phyloP scores from a whole-genome alignment of 2,888 invertebrate genomes.

The Ophonus ardosiacus region DNA sequence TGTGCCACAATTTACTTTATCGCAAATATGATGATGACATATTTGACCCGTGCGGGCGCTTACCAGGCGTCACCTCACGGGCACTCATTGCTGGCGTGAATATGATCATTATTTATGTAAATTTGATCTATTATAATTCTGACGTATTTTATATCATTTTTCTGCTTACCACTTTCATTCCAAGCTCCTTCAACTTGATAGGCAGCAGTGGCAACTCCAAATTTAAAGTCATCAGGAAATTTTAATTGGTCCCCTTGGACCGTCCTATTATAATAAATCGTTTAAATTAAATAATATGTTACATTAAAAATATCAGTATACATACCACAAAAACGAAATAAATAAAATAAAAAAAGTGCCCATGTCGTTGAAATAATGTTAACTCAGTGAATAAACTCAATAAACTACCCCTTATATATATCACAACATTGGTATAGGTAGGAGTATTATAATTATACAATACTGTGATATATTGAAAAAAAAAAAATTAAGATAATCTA shows the following conservation, averaged over 20 bases:
- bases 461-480: too few relatives aligned
- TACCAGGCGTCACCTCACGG: too few relatives aligned
- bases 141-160: background rate
- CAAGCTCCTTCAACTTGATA: conserved; percentile 39
- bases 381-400: background rate
- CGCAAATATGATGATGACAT: too few relatives aligned
- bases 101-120: too few relatives aligned
- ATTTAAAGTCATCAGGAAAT: conserved; percentile 1
- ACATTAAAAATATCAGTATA: background rate
- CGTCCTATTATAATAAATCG: background rate
- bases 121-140: too few relatives aligned
- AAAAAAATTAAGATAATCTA: too few relatives aligned
- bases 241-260: conserved; percentile 2
- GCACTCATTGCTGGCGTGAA: too few relatives aligned
- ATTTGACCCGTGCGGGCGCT: too few relatives aligned
- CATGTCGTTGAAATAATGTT: background rate
- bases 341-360: background rate
- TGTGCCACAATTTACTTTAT: too few relatives aligned
- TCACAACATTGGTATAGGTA: background rate
- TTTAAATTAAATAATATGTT: background rate
- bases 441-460: background rate
- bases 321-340: background rate
- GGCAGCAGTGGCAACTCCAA: background rate
- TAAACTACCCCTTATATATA: background rate
- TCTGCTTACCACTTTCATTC: conserved; percentile 26